Evolutionary conservation across 2,888 invertebrate genomes (phyloP), one percentile per base, ranked within the genome.

Genomic region (Diaphora mendica): DNA sequence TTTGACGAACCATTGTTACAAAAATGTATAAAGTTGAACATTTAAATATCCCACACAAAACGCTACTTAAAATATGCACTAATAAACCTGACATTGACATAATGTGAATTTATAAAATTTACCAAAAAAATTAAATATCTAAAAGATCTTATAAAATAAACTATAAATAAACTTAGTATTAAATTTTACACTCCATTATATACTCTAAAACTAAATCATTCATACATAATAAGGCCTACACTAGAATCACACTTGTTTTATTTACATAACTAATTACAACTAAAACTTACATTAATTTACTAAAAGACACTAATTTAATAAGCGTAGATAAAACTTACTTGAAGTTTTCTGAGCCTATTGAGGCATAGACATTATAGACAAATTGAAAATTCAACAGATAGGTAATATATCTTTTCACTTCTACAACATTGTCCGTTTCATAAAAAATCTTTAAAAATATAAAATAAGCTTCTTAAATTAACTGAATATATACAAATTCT

Each of bases 171-270:
- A 42, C 51, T 64, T 65, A 65, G 17, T 64, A 64, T 35, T 39
- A 39, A 48, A 51, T 65, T n/a, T 68, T 74, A 74, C 39, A 59
- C 70, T 68, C 67, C n/a, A 62, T 51, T n/a, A n/a, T n/a, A n/a
- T n/a, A n/a, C n/a, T n/a, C n/a, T n/a, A n/a, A n/a, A n/a, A 72
- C 5, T 72, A 72, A 72, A 77, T 74, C 66, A 74, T 76, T 68
- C 71, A 35, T 82, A 77, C 79, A 76, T 74, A 79, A 73, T 77
- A 79, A 68, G 59, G 23, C 79, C 78, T 81, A 82, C 35, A 59
- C 78, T 85, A 86, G 73, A 83, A 85, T 86, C 86, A 86, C 86
- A 86, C 85, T 71, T 80, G 66, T 79, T 84, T 62, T 80, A 81
- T 80, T 73, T 79, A 83, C 78, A 79, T 68, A n/a, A 66, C 68